phyloP scores from a whole-genome alignment of 2,888 invertebrate species.

The Adineta ricciae region DNA sequence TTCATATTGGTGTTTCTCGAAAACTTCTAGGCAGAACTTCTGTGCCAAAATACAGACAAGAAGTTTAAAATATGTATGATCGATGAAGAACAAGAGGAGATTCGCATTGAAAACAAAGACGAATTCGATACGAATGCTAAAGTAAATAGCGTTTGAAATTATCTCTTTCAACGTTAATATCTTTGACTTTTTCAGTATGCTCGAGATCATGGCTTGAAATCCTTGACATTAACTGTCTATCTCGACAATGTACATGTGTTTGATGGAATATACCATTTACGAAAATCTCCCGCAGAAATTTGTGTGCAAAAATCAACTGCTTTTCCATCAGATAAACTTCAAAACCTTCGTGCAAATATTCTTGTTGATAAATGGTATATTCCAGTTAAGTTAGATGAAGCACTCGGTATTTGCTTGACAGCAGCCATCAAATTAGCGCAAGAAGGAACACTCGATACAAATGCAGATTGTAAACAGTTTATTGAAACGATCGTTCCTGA shows the following conservation, averaged over 20 bases:
- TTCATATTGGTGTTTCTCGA: background rate
- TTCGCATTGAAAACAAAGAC: background rate
- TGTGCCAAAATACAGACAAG: background rate
- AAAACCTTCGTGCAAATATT: background rate
- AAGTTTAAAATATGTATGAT: background rate
- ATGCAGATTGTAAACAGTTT: slow-evolving; percentile 51
- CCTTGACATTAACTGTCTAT: background rate
- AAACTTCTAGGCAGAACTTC: background rate
- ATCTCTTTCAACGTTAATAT: too few species aligned
- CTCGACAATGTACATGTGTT: background rate
- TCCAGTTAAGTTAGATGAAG: slow-evolving; percentile 46
- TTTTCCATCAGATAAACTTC: background rate
- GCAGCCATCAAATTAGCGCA: slow-evolving; percentile 50
- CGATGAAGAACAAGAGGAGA: slow-evolving; percentile 15
- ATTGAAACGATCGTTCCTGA: slow-evolving; percentile 51
- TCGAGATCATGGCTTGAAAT: background rate
- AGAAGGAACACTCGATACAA: slow-evolving; percentile 49
- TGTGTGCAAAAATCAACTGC: background rate
- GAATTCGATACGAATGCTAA: background rate
- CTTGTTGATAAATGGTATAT: slow-evolving; percentile 19
- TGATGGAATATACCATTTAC: background rate
- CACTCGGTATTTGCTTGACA: slow-evolving; percentile 52
- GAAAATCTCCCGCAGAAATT: background rate
- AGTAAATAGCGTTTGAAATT: background rate
- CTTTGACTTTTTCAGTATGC: background rate